Evolutionary conservation across 2,888 invertebrate species (phyloP), one percentile per base, ranked within the genome.

Genomic region (Octodonta nipae): DNA sequence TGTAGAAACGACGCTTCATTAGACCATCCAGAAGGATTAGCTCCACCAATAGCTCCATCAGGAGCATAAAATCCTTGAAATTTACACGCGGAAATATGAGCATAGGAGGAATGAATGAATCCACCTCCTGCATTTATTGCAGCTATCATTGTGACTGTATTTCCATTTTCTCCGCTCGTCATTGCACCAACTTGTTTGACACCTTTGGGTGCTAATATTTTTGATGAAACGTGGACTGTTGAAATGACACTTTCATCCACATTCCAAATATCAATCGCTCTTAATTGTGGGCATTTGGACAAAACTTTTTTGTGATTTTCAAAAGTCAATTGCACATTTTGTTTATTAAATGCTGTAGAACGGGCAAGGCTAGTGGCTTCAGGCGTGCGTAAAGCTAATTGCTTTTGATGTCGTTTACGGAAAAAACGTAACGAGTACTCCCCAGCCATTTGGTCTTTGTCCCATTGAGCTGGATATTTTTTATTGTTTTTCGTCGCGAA

Each of bases 21-120:
- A 6, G 25, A 25, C 6, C 25, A 25, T 11, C 25, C 25, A 11
- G 10, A 5, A 10, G 25, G 10, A 5, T 25, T 6, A 11, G 7
- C 5, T 6, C 5, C 17, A 6, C 25, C 25, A n/a, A 25, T n/a
- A 25, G 25, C 10, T 6, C 25, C 25, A 6, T 6, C 10, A n/a
- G 25, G 25, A 7, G 17, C 17, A 25, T 10, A 10, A 6, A 25
- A 10, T 5, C 6, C 10, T 25, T 6, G 10, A 25, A 25, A 25
- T 25, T 25, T n/a, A 25, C 25, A 5, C 25, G 6, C 10, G 25
- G 25, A 10, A 25, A 25, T 25, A 25, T 25, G 5, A 25, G 6
- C 25, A 25, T 25, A n/a, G 25, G 25, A n/a, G 25, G 25, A 25
- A 25, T 25, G 10, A 6, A 25, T 6, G n/a, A n/a, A n/a, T n/a